Percentiles rank a stretch among this genome's conserved stretches.
Evolutionary conservation across 2,888 invertebrate genomes (phyloP).

Genomic region (Eugnorisma glareosa): DNA sequence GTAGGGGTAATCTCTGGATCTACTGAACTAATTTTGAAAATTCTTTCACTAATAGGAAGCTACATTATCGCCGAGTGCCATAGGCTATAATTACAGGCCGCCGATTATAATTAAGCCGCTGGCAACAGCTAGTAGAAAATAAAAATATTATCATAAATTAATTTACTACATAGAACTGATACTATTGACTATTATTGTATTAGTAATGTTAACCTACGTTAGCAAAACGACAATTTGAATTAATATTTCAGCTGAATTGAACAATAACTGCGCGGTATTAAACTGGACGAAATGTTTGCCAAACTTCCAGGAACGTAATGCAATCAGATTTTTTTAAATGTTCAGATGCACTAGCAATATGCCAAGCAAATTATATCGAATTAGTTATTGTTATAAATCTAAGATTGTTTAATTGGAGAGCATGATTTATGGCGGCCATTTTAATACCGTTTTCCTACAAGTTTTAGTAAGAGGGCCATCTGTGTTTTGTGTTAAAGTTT

Average conservation of each 20-base stretch:
- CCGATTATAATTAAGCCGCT: too few relatives aligned
- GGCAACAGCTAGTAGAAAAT: too few relatives aligned
- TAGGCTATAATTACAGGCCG: too few relatives aligned
- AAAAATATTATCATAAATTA: not conserved
- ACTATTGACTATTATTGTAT: not conserved
- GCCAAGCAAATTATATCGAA: not conserved
- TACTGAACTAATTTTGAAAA: too few relatives aligned
- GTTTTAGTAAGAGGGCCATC: slow-evolving; percentile 49
- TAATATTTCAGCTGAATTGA: slow-evolving; percentile 14
- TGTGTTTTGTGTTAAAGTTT: slow-evolving; percentile 56
- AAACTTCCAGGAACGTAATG: slow-evolving; percentile 29
- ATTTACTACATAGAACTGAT: not conserved
- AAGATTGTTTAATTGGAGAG: slow-evolving; percentile 29
- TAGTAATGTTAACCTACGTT: not conserved
- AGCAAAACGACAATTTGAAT: slow-evolving; percentile 7
- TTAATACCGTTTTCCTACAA: slow-evolving; percentile 28
- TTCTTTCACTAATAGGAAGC: too few relatives aligned
- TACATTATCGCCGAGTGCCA: too few relatives aligned
- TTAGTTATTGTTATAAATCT: slow-evolving; percentile 17
- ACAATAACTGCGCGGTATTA: not conserved
- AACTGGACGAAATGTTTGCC: not conserved
- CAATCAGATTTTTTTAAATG: not conserved
- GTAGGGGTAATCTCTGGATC: too few relatives aligned
- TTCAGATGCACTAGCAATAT: slow-evolving; percentile 1
- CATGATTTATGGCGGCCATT: slow-evolving; percentile 19